Evolutionary conservation across 2,113 vertebrate genomes (phyloP), one percentile per base, ranked within the genome.

Genomic region (Petroica traversi): DNA sequence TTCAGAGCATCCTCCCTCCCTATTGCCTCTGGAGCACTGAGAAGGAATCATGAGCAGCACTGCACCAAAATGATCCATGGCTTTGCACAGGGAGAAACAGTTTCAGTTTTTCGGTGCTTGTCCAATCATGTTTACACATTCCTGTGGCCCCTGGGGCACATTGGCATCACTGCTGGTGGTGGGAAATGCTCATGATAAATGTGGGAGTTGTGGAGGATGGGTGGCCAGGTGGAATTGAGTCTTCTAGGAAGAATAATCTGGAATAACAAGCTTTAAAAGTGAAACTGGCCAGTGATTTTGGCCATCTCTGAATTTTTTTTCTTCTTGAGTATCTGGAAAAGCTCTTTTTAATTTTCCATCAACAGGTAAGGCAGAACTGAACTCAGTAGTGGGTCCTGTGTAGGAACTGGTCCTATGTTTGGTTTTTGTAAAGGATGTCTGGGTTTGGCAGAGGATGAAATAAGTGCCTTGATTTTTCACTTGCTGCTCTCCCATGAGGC

Each of bases 1-100:
- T 92, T 95, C 92, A 71, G 87, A 89, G 93, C 95, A 87, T 76
- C 96, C 95, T 41, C 72, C 58, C 95, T 43, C 74, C 51, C 48
- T 19, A 45, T 9, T 23, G 5, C 8, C 18, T 49, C 68, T 31
- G 1, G 18, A 9, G 38, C 19, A 0, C 46, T 63, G 5, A 15
- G 17, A 10, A 49, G 69, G 61, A 41, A 7, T 40, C 43, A 72
- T 1, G 49, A 85, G 33, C 72, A 73, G 25, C 87, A 16, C 48
- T 4, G 0, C 11, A 13, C 46, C 59, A 19, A 62, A 71, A 41
- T 22, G 54, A 49, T 69, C 5, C 9, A 17, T 23, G 38, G 57
- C 75, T 83, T 58, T 58, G 75, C 63, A 14, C 2, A 48, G 63
- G 63, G 46, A 64, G 33, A 41, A 88, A 33, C 29, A 3, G 12